Evolutionary conservation across 1,140 invertebrate genomes (phyloP).

Genomic region (Macrosteles quadrilineatus): DNA sequence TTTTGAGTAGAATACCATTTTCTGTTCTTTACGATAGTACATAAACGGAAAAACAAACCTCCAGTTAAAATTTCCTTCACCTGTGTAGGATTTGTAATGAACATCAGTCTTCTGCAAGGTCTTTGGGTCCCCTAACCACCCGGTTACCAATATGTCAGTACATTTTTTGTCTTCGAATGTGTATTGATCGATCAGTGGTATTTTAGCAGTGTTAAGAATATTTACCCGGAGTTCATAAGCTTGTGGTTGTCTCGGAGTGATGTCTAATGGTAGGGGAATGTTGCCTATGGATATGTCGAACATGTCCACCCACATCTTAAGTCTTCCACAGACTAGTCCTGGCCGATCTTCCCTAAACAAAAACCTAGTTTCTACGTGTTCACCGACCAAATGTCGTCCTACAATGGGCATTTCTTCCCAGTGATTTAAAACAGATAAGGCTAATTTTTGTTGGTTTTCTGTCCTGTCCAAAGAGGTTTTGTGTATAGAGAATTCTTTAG

Average conservation of each 20-base stretch:
- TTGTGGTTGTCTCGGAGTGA: conserved; percentile 71
- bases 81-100: conserved; percentile 75
- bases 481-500: neutral
- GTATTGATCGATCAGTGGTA: conserved; percentile 73
- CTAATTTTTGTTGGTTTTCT: conserved; percentile 28
- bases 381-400: conserved; percentile 77
- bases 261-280: conserved; percentile 68
- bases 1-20: conserved; percentile 59
- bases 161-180: conserved; percentile 78
- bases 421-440: conserved; percentile 33
- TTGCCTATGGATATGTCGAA: conserved; percentile 65
- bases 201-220: conserved; percentile 77
- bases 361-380: conserved; percentile 85
- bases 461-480: neutral
- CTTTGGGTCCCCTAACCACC: conserved; percentile 72
- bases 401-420: conserved; percentile 74
- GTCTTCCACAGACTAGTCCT: conserved; percentile 86
- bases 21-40: conserved; percentile 75
- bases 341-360: conserved; percentile 74
- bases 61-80: conserved; percentile 90
- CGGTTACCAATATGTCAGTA: conserved; percentile 85
- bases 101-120: conserved; percentile 79
- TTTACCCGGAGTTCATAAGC: conserved; percentile 81
- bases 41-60: conserved; percentile 82
- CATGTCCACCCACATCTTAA: conserved; percentile 91